phyloP scores from a whole-genome alignment of 2,797 vertebrate genomes.

The Lithobates pipiens region DNA sequence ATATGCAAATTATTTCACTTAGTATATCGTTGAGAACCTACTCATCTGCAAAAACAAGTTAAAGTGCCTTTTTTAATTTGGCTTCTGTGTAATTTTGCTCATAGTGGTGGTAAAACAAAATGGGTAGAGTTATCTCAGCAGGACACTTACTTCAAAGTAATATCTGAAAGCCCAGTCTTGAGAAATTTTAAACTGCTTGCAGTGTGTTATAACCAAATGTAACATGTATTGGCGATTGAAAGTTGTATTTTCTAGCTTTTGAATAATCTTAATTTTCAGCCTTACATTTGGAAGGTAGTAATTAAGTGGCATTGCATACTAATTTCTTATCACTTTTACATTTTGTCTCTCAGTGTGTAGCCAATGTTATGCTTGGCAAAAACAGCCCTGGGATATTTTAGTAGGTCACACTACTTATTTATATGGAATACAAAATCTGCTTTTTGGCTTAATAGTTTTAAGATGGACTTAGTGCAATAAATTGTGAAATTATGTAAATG shows the following conservation, averaged over 20 bases:
- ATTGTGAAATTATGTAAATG: constrained; percentile 40
- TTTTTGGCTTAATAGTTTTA: constrained; percentile 31
- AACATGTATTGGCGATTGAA: constrained; percentile 60
- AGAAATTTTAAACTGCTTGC: background rate
- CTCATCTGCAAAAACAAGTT: background rate
- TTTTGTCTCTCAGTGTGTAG: constrained; percentile 22
- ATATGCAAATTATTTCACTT: background rate
- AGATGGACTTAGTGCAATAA: constrained; percentile 29
- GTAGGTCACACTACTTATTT: constrained; percentile 23
- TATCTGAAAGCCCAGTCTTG: background rate
- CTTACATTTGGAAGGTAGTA: constrained; percentile 2
- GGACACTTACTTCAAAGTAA: background rate
- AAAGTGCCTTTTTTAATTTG: background rate
- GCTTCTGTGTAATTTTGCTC: background rate
- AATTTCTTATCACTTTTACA: constrained; percentile 21
- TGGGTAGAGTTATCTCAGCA: background rate
- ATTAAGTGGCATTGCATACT: constrained; percentile 21
- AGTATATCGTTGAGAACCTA: background rate
- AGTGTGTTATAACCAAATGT: background rate
- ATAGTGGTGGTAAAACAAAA: background rate
- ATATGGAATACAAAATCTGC: constrained; percentile 14
- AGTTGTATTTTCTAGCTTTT: background rate
- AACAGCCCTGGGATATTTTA: constrained; percentile 20
- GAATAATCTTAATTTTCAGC: constrained; percentile 26
- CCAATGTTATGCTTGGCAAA: background rate